Base-by-base conservation (phyloP, 2,113 vertebrate genomes). In the Dendropsophus ebraccatus region DNA sequence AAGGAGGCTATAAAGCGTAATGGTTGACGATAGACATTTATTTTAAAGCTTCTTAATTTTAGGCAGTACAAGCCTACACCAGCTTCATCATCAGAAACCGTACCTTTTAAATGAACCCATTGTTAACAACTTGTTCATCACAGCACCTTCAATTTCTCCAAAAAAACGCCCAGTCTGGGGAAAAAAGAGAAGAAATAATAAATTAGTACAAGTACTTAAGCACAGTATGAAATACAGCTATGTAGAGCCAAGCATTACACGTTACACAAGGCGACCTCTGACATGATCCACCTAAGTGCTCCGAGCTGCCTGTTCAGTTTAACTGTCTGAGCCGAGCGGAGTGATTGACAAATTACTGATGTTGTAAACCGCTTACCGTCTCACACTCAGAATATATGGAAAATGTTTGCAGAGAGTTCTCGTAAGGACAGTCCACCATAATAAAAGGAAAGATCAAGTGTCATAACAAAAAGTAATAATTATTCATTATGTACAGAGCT, bases 91-190 rank as follows among this genome's bases (percentile, higher is more conserved):
- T 84, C 82, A 87, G 86, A 90, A 89, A 78, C 87, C 94, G 95
- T 94, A 99, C 98, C 98, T 96, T 92, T 97, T 99, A 91, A 99
- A 99, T 73, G 98, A 99, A 86, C 97, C 97, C 97, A 99, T 99
- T 90, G 94, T 92, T 89, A 99, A 90, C 77, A 99, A 94, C 90
- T 98, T 99, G 93, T 94, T 97, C 98, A 99, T 99, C 89, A 99
- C 98, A 8, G 98, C 97, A 70, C 98, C 97, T 90, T 99, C 98
- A 56, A 96, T 94, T 89, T 99, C 97, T 56, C 98, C 98, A 89
- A 99, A 99, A 89, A 99, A 99, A 85, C 95, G 95, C 83, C 97
- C 97, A 30, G 98, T 99, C 98, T 99, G 92, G 75, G 60, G 76
- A 86, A 93, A 92, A 93, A 89, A 73, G 41, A 90, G 90, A 82